Conservation (phyloP, 1,140 invertebrate species). For the Delia radicum region DNA sequence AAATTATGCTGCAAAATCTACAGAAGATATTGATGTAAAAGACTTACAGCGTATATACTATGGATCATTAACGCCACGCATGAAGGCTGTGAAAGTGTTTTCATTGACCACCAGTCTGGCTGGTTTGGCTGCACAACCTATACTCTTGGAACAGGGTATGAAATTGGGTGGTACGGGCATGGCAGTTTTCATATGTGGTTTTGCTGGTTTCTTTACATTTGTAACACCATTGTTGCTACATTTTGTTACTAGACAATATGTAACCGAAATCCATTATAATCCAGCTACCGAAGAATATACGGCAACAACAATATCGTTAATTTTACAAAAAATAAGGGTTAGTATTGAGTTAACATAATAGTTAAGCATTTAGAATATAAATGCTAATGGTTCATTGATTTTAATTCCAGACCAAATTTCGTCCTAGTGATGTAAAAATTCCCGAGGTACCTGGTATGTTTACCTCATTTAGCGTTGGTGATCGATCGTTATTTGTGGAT, state of each 20-base stretch:
- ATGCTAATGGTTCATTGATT: too few relatives aligned
- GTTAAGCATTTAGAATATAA: not conserved
- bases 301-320: conserved; percentile 70
- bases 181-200: conserved; percentile 63
- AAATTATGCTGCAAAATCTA: not conserved
- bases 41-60: conserved; percentile 59
- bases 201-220: conserved; percentile 78
- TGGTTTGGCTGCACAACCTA: conserved; percentile 72
- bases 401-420: conserved; percentile 68
- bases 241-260: conserved; percentile 82
- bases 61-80: conserved; percentile 67
- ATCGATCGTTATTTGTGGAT: conserved; percentile 75
- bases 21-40: not conserved
- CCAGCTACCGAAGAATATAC: conserved; percentile 64
- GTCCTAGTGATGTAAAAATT: conserved; percentile 71
- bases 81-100: conserved; percentile 76
- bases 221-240: conserved; percentile 81
- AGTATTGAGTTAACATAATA: not conserved
- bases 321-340: conserved; percentile 66
- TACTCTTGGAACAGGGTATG: conserved; percentile 65
- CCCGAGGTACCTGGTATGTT: conserved; percentile 81
- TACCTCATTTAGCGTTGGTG: conserved; percentile 71
- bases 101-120: conserved; percentile 73
- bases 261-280: conserved; percentile 74
- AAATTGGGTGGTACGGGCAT: conserved; percentile 60